Evolutionary conservation across 2,888 invertebrate species (phyloP).

Genomic region (Acrocera orbiculus): DNA sequence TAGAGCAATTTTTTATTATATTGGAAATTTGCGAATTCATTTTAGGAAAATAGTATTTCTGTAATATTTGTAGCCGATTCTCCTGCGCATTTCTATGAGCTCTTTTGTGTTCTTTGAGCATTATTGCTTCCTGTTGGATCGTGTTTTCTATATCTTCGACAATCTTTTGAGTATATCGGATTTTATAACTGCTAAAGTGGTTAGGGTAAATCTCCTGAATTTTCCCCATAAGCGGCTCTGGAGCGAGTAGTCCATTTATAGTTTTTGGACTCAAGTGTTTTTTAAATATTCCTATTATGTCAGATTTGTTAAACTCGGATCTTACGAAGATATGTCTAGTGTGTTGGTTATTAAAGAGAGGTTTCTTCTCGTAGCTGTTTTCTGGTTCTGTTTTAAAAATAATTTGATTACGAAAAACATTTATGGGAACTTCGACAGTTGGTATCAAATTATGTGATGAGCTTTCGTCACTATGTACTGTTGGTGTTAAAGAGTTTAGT

Average conservation of each 20-base stretch:
- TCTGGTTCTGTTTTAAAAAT: too few species aligned
- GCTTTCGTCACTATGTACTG: too few species aligned
- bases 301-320: background rate
- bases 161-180: constrained; percentile 4
- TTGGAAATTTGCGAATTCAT: too few species aligned
- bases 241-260: constrained; percentile 1
- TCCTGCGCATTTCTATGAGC: constrained; percentile 8
- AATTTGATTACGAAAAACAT: too few species aligned
- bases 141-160: constrained; percentile 8
- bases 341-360: background rate
- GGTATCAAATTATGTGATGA: too few species aligned
- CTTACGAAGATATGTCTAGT: background rate
- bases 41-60: too few species aligned
- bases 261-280: constrained; percentile 1
- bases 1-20: too few species aligned
- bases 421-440: too few species aligned
- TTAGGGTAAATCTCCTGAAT: constrained; percentile 1
- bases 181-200: constrained; percentile 2
- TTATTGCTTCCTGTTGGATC: constrained; percentile 8
- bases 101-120: constrained; percentile 7
- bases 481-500: too few species aligned
- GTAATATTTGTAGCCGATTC: background rate
- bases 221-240: background rate
- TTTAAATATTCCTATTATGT: constrained; percentile 1
- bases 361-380: too few species aligned